Evolutionary conservation across 2,797 vertebrate genomes (phyloP).

Genomic region (Smutsia gigantea): DNA sequence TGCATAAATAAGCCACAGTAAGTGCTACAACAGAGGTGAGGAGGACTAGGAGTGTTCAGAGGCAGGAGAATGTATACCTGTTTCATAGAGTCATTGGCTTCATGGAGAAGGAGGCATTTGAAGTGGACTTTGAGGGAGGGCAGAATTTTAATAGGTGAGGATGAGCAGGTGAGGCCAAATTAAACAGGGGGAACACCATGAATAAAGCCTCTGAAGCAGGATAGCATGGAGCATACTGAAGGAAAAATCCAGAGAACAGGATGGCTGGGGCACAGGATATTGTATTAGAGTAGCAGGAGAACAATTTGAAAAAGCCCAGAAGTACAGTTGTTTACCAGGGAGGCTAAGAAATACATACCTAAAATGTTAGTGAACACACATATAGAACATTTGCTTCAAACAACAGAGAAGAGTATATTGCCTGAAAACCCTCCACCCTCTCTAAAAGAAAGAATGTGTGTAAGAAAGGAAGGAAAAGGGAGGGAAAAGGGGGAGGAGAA

Average conservation of each 20-base stretch:
- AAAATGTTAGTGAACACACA: not conserved
- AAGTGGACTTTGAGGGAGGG: not conserved
- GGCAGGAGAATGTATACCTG: not conserved
- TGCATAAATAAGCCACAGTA: not conserved
- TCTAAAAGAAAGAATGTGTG: no score
- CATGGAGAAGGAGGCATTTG: not conserved
- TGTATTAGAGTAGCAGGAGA: not conserved
- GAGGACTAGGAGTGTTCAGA: not conserved
- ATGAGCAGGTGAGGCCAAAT: not conserved
- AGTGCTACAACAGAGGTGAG: not conserved
- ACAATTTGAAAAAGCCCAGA: not conserved
- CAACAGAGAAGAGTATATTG: not conserved
- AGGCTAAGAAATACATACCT: not conserved
- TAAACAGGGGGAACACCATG: not conserved
- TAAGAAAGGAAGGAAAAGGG: not conserved
- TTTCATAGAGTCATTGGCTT: not conserved
- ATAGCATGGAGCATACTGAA: not conserved
- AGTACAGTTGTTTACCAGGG: not conserved
- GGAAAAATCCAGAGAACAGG: not conserved
- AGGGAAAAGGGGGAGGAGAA: accelerated
- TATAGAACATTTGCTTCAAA: not conserved
- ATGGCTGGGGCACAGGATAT: not conserved
- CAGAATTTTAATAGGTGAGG: not conserved
- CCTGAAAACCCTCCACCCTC: not conserved
- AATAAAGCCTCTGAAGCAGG: not conserved